phyloP scores from a whole-genome alignment of 2,888 invertebrate genomes.

The Pristionchus entomophagus region DNA sequence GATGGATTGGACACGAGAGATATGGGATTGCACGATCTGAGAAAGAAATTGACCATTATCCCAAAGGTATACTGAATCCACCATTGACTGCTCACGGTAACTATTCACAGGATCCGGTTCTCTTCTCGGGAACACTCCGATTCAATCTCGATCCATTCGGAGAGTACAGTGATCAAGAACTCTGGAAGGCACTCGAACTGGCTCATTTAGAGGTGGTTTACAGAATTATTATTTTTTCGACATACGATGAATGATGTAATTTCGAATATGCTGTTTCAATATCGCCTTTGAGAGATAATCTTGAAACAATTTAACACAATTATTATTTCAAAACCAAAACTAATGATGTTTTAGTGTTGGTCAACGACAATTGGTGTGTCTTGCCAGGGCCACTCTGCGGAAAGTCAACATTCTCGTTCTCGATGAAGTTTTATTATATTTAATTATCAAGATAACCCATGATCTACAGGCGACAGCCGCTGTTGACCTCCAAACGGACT shows the following conservation, averaged over 20 bases:
- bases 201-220: constrained; percentile 68
- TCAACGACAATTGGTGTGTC: constrained; percentile 78
- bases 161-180: constrained; percentile 63
- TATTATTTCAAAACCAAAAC: too few relatives aligned
- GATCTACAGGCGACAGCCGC: too few relatives aligned
- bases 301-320: constrained; percentile 78
- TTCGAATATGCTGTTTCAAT: too few relatives aligned
- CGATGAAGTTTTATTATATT: too few relatives aligned
- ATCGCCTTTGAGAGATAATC: neutral
- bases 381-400: constrained; percentile 78
- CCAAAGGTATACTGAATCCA: constrained; percentile 74
- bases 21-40: constrained; percentile 88
- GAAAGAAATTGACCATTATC: constrained; percentile 88
- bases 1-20: constrained; percentile 64
- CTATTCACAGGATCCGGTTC: constrained; percentile 68
- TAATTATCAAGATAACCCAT: too few relatives aligned
- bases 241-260: neutral
- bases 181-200: constrained; percentile 63
- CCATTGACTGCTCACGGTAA: neutral
- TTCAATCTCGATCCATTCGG: constrained; percentile 94
- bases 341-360: constrained; percentile 81
- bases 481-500: too few relatives aligned
- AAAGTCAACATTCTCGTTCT: constrained; percentile 80
- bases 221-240: neutral
- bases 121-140: constrained; percentile 81